Evolutionary conservation across 1,140 invertebrate species (phyloP).

Genomic region (Tetraneura akinire): DNA sequence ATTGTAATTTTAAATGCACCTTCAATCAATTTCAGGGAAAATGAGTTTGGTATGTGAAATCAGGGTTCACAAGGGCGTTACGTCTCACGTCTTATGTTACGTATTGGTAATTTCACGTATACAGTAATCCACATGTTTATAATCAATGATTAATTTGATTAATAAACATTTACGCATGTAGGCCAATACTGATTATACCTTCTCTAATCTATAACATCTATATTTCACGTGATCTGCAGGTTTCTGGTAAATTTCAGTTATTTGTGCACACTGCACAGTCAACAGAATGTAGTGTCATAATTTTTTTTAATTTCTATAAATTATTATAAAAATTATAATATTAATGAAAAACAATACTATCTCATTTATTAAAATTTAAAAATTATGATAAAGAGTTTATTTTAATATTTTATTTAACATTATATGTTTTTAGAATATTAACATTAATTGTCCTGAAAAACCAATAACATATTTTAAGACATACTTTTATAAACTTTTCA

Average conservation of each 20-base stretch:
- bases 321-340: too few species aligned
- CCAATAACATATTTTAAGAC: too few species aligned
- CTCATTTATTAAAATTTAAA: too few species aligned
- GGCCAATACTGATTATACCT: neutral
- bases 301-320: too few species aligned
- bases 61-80: conserved; percentile 7
- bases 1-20: neutral
- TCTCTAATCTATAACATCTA: conserved; percentile 16
- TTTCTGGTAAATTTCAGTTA: conserved; percentile 1
- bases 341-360: too few species aligned
- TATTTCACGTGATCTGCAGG: conserved; percentile 24
- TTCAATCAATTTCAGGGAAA: neutral
- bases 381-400: too few species aligned
- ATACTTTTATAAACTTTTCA: neutral
- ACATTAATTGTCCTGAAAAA: too few species aligned
- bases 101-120: neutral
- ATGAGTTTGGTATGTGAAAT: neutral
- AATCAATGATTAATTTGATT: neutral
- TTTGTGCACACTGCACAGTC: neutral
- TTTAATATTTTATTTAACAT: too few species aligned
- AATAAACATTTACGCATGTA: neutral
- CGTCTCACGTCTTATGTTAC: neutral
- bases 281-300: neutral
- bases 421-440: too few species aligned
- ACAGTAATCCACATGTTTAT: neutral